A percentile compares a stretch with the other conserved stretches of the same genome.
phyloP scores from a whole-genome alignment of 1,140 invertebrate species.

The Heliconius congener region DNA sequence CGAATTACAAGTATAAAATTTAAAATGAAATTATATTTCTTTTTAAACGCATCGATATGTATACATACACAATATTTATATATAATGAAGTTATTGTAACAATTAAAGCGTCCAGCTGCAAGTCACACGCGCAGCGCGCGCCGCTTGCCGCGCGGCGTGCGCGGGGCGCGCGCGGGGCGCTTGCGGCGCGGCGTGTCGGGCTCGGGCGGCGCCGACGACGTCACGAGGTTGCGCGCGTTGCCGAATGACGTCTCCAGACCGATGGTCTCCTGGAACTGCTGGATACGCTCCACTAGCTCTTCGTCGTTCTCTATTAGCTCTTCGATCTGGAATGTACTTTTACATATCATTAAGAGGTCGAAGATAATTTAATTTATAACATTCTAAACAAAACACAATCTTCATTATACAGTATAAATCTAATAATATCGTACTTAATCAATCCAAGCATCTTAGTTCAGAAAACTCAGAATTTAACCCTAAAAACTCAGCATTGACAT shows the following conservation, averaged over 20 bases:
- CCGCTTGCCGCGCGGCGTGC: slow-evolving; percentile 38
- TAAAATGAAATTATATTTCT: too few relatives aligned
- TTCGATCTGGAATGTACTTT: slow-evolving; percentile 55
- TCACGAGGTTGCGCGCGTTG: slow-evolving; percentile 71
- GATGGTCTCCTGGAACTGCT: slow-evolving; percentile 65
- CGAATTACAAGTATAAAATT: too few relatives aligned
- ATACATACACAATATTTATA: too few relatives aligned
- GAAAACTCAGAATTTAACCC: neutral
- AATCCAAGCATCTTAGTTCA: too few relatives aligned
- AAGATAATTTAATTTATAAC: neutral
- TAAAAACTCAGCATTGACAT: too few relatives aligned
- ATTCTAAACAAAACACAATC: neutral
- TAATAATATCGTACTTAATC: too few relatives aligned
- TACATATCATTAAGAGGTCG: too few relatives aligned
- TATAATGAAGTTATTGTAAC: too few relatives aligned
- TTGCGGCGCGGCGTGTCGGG: slow-evolving; percentile 63
- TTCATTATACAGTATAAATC: too few relatives aligned
- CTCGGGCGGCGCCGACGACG: slow-evolving; percentile 61
- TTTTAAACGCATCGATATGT: too few relatives aligned
- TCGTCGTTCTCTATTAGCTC: slow-evolving; percentile 72
- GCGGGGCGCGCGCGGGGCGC: slow-evolving; percentile 29
- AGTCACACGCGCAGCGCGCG: slow-evolving; percentile 46
- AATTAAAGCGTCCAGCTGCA: too few relatives aligned
- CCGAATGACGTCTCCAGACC: slow-evolving; percentile 60
- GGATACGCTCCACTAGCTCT: slow-evolving; percentile 64